These are phyloP conservation scores for Spongilla lacustris DNA, from an alignment of 37 sponge, comb jelly and placozoan species.

Conservation along the genomic window DNA sequence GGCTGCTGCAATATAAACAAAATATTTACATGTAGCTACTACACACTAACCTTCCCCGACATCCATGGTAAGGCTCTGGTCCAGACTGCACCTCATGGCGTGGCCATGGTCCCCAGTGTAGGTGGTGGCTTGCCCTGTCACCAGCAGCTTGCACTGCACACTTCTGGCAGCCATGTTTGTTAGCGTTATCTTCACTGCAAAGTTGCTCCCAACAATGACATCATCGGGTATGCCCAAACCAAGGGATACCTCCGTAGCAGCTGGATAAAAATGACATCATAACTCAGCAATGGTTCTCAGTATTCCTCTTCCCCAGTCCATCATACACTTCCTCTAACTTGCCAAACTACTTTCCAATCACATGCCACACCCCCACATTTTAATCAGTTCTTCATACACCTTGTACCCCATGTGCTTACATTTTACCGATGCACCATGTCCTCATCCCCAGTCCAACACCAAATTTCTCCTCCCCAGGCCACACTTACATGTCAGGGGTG, in stretches of 20 bases:
- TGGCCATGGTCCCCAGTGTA: not conserved
- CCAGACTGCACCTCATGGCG: not conserved
- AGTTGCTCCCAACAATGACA: conserved; percentile 32
- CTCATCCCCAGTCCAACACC: no score
- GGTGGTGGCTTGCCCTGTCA: not conserved
- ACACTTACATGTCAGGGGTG: conserved; percentile 43
- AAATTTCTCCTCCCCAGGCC: not conserved
- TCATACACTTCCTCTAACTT: no score
- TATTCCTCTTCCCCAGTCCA: no score
- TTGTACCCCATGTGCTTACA: no score
- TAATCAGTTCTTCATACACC: no score
- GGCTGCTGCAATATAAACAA: not conserved
- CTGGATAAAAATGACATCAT: not conserved
- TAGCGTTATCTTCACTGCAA: conserved; percentile 23
- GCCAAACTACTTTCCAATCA: no score
- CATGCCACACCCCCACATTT: no score
- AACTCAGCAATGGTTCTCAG: no score
- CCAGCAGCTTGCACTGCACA: not conserved
- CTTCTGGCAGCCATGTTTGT: conserved; percentile 27
- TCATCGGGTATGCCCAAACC: conserved; percentile 18
- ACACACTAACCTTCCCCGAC: not conserved
- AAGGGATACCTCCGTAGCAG: conserved; percentile 27
- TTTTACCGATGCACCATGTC: no score
- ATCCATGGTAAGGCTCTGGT: not conserved
- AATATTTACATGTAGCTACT: not conserved